Conservation (phyloP, 2,797 vertebrate genomes). For the Perodicticus potto region DNA sequence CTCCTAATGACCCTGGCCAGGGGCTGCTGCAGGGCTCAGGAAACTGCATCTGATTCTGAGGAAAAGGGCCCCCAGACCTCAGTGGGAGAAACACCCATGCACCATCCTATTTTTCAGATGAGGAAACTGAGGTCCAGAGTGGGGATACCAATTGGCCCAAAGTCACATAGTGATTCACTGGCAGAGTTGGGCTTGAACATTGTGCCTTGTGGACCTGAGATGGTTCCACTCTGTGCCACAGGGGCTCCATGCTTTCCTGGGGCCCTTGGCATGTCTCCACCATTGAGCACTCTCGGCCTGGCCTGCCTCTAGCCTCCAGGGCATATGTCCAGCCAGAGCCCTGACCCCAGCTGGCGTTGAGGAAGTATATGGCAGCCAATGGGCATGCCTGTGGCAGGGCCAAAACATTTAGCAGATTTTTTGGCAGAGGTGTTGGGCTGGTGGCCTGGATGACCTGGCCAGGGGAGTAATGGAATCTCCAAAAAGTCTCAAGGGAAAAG, state of each 20-base stretch:
- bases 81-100: neutral
- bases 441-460: neutral
- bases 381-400: neutral
- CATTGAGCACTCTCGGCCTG: neutral
- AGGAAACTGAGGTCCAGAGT: neutral
- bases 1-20: neutral
- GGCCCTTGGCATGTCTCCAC: too few species aligned
- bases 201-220: neutral
- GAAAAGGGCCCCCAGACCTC: neutral
- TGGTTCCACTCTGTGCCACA: fast-evolving
- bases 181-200: neutral
- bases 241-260: neutral
- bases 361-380: neutral
- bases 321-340: neutral
- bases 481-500: neutral
- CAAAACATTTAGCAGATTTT: neutral
- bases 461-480: neutral
- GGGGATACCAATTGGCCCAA: neutral
- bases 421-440: neutral
- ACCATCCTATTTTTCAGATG: neutral
- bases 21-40: neutral
- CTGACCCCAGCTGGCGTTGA: neutral
- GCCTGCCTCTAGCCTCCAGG: neutral
- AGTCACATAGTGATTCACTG: neutral
- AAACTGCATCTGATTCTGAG: neutral